A percentile compares a stretch with the other conserved stretches of the same genome.
phyloP scores from a whole-genome alignment of 2,797 vertebrate species.

The Hydrocynus forskahlii region DNA sequence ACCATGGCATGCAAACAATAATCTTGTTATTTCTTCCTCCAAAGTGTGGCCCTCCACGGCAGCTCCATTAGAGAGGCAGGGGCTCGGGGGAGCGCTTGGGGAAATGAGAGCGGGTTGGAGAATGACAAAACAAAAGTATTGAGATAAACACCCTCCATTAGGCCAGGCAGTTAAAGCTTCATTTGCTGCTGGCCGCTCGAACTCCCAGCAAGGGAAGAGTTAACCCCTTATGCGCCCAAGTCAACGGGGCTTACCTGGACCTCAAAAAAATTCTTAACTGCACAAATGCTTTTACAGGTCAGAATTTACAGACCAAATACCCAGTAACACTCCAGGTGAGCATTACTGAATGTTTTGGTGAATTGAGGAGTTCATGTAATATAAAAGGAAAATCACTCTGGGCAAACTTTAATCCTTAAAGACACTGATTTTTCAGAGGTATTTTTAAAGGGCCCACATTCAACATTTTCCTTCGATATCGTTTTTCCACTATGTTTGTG shows the following conservation, averaged over 20 bases:
- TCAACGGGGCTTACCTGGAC: slow-evolving; percentile 60
- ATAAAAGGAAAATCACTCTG: too few relatives aligned
- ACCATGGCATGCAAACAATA: slow-evolving; percentile 75
- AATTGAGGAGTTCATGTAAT: too few relatives aligned
- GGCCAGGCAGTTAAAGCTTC: slow-evolving; percentile 84
- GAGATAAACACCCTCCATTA: slow-evolving; percentile 86
- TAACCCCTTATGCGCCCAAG: slow-evolving; percentile 73
- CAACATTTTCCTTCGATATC: too few relatives aligned
- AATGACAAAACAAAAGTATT: slow-evolving; percentile 86
- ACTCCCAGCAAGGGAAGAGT: slow-evolving; percentile 75
- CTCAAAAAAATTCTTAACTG: slow-evolving; percentile 52
- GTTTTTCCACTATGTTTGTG: too few relatives aligned
- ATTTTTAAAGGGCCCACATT: too few relatives aligned
- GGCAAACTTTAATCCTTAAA: too few relatives aligned
- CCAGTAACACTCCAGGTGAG: too few relatives aligned
- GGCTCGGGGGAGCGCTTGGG: slow-evolving; percentile 85
- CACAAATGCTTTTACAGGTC: too few relatives aligned
- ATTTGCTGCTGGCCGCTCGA: slow-evolving; percentile 83
- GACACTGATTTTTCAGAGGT: too few relatives aligned
- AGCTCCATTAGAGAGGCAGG: slow-evolving; percentile 79
- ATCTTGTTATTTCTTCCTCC: slow-evolving; percentile 81
- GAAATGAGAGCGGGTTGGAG: slow-evolving; percentile 83
- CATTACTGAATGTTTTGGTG: too few relatives aligned
- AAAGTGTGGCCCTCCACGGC: slow-evolving; percentile 73
- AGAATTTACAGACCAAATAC: neutral